phyloP scores from a whole-genome alignment of 37 sponge, comb jelly and placozoan genomes.

The Tethya wilhelma region DNA sequence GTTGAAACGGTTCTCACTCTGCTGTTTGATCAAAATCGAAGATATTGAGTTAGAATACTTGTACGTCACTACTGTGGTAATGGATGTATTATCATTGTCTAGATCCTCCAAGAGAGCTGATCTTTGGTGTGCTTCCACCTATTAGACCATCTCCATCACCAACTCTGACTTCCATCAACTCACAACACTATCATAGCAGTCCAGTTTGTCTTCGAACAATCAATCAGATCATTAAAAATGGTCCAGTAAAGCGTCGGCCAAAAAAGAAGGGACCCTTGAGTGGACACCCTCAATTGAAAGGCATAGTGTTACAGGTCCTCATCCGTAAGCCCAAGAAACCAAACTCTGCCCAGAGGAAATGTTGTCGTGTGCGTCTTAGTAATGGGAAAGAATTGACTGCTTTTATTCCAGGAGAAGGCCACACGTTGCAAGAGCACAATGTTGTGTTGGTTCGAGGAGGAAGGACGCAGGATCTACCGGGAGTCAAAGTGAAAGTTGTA shows the following conservation, averaged over 20 bases:
- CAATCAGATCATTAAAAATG: conserved; percentile 72
- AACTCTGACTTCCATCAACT: too few relatives aligned
- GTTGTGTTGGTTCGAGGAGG: conserved; percentile 83
- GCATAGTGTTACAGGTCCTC: conserved; percentile 66
- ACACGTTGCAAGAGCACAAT: conserved; percentile 82
- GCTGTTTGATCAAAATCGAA: too few relatives aligned
- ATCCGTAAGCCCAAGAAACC: conserved; percentile 83
- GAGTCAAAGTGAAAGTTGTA: conserved; percentile 67
- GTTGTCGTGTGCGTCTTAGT: conserved; percentile 74
- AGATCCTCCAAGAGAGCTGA: too few relatives aligned
- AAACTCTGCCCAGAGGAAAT: conserved; percentile 88
- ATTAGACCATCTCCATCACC: too few relatives aligned
- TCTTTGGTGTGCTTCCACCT: too few relatives aligned
- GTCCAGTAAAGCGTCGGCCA: conserved; percentile 33
- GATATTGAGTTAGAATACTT: too few relatives aligned
- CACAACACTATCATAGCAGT: conserved; percentile 57
- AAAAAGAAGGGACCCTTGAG: conserved; percentile 27
- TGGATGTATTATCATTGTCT: too few relatives aligned
- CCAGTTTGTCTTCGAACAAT: conserved; percentile 38
- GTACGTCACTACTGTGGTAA: too few relatives aligned
- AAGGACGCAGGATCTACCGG: conserved; percentile 77
- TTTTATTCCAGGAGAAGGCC: conserved; percentile 75
- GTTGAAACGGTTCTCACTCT: too few relatives aligned
- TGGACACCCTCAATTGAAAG: conserved; percentile 71
- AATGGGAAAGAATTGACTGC: conserved; percentile 80